phyloP scores from a whole-genome alignment of 2,888 invertebrate genomes.

The Apoda limacodes region DNA sequence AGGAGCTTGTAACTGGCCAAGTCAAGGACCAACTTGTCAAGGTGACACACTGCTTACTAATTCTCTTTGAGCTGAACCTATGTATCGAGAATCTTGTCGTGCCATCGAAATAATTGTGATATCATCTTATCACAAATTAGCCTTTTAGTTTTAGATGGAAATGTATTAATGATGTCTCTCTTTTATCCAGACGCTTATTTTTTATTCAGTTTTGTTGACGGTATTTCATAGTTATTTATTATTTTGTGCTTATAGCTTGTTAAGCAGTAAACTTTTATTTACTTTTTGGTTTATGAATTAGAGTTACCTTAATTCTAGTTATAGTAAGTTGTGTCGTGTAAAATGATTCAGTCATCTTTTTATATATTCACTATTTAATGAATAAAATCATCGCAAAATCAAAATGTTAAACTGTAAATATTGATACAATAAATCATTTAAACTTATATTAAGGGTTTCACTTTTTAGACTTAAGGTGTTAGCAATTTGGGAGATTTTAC shows the following conservation, averaged over 20 bases:
- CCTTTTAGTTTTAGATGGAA: too few species aligned
- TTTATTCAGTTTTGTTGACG: conserved; percentile 59
- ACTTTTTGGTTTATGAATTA: conserved; percentile 38
- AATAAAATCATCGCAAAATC: conserved; percentile 46
- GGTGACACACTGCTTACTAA: conserved; percentile 76
- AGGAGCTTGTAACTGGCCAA: conserved; percentile 87
- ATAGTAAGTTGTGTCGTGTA: conserved; percentile 41
- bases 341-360: conserved; percentile 51
- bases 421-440: too few species aligned
- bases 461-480: too few species aligned
- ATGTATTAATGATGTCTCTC: too few species aligned
- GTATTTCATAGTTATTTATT: conserved; percentile 64
- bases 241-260: conserved; percentile 39
- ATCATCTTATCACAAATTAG: conserved; percentile 44
- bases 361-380: conserved; percentile 52
- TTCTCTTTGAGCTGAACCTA: conserved; percentile 38
- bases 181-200: conserved; percentile 56
- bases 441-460: too few species aligned
- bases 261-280: too few species aligned
- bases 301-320: conserved; percentile 61
- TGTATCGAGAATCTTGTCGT: conserved; percentile 44
- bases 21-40: conserved; percentile 81
- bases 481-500: too few species aligned
- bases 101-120: conserved; percentile 54
- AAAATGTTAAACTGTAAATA: too few species aligned